Evolutionary conservation across 35 echinoderm and acorn worm species (phyloP).

Genomic region (Hemicentrotus pulcherrimus): DNA sequence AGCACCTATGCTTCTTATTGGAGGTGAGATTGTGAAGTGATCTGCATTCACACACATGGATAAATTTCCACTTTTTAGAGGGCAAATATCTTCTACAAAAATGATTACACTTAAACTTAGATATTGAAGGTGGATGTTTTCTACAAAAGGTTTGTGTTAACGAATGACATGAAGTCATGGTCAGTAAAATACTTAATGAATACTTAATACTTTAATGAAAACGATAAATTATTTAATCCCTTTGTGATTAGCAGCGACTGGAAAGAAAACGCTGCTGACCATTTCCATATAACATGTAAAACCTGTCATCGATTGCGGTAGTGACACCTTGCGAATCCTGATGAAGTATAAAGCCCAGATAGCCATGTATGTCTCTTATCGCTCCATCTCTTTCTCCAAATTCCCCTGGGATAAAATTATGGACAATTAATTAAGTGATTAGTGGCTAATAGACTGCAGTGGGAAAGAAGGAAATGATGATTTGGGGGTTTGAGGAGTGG

Average conservation of each 20-base stretch:
- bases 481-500: conserved; percentile 29
- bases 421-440: conserved; percentile 26
- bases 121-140: not conserved
- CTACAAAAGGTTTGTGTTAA: not conserved
- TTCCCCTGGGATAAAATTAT: not conserved
- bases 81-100: not conserved
- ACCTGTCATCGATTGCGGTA: not conserved
- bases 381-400: not conserved
- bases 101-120: no score
- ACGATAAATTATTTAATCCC: not conserved
- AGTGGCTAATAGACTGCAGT: not conserved
- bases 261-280: not conserved
- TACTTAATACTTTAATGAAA: not conserved
- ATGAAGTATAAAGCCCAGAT: not conserved
- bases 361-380: not conserved
- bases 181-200: not conserved
- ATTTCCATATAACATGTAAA: not conserved
- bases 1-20: not conserved
- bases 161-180: not conserved
- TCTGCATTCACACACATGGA: not conserved
- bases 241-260: not conserved
- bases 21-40: conserved; percentile 9
- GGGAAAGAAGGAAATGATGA: conserved; percentile 32
- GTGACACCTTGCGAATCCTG: not conserved
- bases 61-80: not conserved